These are phyloP conservation scores for Xylota sylvarum DNA, from an alignment of 2,888 invertebrate species.

Conservation along the genomic window DNA sequence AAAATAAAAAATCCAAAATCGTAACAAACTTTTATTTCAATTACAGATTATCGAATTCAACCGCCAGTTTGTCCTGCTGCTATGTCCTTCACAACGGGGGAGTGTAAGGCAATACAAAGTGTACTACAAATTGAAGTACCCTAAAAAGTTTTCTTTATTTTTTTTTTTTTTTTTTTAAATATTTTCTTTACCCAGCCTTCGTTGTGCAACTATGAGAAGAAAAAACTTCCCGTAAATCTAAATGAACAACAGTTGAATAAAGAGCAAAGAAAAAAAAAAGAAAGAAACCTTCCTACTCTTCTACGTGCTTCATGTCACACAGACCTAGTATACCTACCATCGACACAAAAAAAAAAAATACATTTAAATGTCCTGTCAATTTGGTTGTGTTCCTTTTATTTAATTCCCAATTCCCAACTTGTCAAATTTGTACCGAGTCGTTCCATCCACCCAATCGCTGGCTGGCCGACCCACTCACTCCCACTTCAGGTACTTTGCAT, in stretches of 20 bases:
- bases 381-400: conserved; percentile 65
- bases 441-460: background rate
- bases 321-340: conserved; percentile 4
- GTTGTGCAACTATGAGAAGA: conserved; percentile 22
- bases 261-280: conserved; percentile 6
- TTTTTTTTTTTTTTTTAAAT: conserved; percentile 7
- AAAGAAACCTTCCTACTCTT: conserved; percentile 10
- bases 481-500: conserved; percentile 61
- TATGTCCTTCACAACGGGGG: background rate
- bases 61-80: conserved; percentile 45
- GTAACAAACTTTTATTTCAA: conserved; percentile 70
- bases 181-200: conserved; percentile 4
- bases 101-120: conserved; percentile 44
- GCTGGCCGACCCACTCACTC: conserved; percentile 22
- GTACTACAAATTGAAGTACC: conserved; percentile 63
- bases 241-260: conserved; percentile 54
- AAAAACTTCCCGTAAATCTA: conserved; percentile 32
- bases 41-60: conserved; percentile 71
- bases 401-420: conserved; percentile 69
- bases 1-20: conserved; percentile 20
- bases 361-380: conserved; percentile 73
- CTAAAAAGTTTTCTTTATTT: conserved; percentile 27
- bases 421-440: conserved; percentile 66
- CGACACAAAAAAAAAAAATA: conserved; percentile 45
- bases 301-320: conserved; percentile 50